Conservation (phyloP, 2,888 invertebrate species). For the Cybosia mesomella region DNA sequence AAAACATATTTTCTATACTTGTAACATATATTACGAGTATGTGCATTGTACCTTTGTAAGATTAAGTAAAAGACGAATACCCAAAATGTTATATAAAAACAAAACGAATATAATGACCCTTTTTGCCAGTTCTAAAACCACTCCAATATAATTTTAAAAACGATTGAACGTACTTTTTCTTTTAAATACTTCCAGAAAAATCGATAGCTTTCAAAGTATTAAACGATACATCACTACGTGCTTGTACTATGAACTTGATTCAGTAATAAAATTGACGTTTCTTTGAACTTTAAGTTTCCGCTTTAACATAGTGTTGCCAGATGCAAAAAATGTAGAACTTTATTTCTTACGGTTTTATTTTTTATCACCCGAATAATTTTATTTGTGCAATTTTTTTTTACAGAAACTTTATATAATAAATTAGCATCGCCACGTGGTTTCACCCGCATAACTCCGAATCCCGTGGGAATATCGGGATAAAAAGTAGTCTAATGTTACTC, state of each 20-base stretch:
- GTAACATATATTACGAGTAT: too few species aligned
- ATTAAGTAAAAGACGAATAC: too few species aligned
- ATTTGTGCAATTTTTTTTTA: background rate
- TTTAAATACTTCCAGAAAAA: conserved; percentile 14
- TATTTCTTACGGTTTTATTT: background rate
- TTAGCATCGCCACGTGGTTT: too few species aligned
- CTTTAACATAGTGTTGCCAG: conserved; percentile 8
- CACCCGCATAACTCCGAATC: too few species aligned
- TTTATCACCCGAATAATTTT: background rate
- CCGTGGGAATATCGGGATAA: too few species aligned
- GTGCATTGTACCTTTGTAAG: too few species aligned
- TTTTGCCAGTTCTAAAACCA: background rate
- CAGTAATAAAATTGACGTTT: conserved; percentile 26
- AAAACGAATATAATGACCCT: background rate
- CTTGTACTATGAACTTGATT: conserved; percentile 17
- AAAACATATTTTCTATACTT: too few species aligned
- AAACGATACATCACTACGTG: conserved; percentile 20
- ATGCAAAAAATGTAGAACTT: background rate
- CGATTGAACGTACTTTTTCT: too few species aligned
- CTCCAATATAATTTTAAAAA: background rate
- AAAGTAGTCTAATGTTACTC: too few species aligned
- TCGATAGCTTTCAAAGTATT: conserved; percentile 19
- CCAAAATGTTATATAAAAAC: background rate
- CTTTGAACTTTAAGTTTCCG: conserved; percentile 18
- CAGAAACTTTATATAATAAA: background rate